Evolutionary conservation across 2,113 vertebrate genomes (phyloP).

Genomic region (Procavia capensis): DNA sequence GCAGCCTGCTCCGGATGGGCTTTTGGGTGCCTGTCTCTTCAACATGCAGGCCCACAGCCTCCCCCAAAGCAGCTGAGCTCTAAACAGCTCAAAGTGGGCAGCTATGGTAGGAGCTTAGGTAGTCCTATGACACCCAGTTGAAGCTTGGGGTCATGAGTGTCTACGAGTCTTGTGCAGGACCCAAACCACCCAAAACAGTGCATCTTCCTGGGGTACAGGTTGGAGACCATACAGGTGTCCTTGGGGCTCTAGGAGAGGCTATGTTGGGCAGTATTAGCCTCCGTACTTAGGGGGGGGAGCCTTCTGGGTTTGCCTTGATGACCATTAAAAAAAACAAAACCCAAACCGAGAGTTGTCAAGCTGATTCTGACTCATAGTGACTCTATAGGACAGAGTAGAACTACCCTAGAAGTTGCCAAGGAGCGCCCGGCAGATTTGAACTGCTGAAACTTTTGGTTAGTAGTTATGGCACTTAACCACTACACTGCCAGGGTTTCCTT

Average conservation of each 20-base stretch:
- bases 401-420: too few relatives aligned
- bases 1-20: background rate
- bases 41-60: background rate
- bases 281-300: background rate
- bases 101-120: background rate
- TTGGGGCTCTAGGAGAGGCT: background rate
- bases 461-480: too few relatives aligned
- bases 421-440: too few relatives aligned
- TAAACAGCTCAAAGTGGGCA: background rate
- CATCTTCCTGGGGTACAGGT: background rate
- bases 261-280: background rate
- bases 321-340: too few relatives aligned
- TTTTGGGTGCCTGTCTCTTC: background rate
- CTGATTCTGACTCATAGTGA: too few relatives aligned
- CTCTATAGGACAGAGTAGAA: too few relatives aligned
- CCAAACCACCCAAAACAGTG: background rate
- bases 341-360: too few relatives aligned
- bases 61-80: background rate
- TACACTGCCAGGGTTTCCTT: slow-evolving; percentile 27
- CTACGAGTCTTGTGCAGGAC: background rate
- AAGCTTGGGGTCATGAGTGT: background rate
- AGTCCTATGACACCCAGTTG: background rate
- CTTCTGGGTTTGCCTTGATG: slow-evolving; percentile 7
- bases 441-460: too few relatives aligned
- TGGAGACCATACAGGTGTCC: background rate